These are phyloP conservation scores for Heterohyrax brucei DNA, from an alignment of 2,797 vertebrate genomes.

Conservation along the genomic window DNA sequence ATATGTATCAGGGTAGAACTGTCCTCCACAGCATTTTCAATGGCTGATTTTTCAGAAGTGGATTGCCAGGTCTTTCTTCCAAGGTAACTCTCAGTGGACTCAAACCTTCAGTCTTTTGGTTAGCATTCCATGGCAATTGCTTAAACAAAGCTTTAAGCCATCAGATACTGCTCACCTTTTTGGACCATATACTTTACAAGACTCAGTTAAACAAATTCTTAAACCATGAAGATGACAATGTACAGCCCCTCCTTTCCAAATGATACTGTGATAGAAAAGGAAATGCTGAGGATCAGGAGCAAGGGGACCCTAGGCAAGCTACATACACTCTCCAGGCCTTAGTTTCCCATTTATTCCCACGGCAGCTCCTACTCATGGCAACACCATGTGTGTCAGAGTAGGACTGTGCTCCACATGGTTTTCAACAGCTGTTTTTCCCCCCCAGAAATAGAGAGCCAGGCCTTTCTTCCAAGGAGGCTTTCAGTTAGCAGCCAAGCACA, in stretches of 20 bases:
- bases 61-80: neutral
- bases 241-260: neutral
- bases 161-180: neutral
- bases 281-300: neutral
- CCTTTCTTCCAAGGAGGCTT: too few species aligned
- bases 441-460: too few species aligned
- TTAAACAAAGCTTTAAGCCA: neutral
- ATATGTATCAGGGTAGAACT: neutral
- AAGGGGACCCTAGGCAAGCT: neutral
- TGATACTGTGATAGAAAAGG: neutral
- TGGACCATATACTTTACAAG: neutral
- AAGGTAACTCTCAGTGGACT: neutral
- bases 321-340: neutral
- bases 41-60: neutral
- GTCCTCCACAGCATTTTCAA: neutral
- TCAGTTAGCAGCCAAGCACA: too few species aligned
- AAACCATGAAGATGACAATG: neutral
- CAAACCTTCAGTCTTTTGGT: neutral
- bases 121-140: neutral
- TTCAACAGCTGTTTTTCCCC: too few species aligned
- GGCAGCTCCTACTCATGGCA: neutral
- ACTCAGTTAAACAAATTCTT: neutral
- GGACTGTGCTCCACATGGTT: too few species aligned
- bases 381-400: neutral
- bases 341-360: neutral